Evolutionary conservation across 1,140 invertebrate species (phyloP).

Genomic region (Microplitis mediator): DNA sequence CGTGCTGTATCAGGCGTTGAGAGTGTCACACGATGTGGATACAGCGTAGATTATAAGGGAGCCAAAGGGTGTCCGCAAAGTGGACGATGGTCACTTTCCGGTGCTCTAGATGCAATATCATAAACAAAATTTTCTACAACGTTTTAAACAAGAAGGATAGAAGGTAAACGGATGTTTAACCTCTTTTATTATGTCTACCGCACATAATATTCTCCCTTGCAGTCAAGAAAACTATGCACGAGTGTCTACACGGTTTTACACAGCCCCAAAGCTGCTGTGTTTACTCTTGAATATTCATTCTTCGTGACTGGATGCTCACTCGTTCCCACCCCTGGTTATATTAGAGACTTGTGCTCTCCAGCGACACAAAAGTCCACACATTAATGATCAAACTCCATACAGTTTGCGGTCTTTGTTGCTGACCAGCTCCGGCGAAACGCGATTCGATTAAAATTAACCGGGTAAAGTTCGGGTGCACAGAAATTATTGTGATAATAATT

Average conservation of each 20-base stretch:
- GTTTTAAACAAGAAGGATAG: not conserved
- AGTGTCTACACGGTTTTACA: not conserved
- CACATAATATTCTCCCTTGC: no score
- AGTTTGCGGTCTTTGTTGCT: not conserved
- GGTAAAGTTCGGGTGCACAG: no score
- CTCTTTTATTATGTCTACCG: not conserved
- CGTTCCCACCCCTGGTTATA: not conserved
- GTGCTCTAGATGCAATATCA: conserved; percentile 47
- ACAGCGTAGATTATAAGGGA: conserved; percentile 43
- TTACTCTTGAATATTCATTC: conserved; percentile 41
- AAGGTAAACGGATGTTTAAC: not conserved
- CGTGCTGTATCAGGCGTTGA: conserved; percentile 51
- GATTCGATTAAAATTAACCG: no score
- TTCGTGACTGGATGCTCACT: conserved; percentile 19
- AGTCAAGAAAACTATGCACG: not conserved
- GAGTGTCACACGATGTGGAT: conserved; percentile 30
- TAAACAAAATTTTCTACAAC: conserved; percentile 40
- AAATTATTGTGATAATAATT: no score
- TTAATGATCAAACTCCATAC: not conserved
- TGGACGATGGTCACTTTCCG: conserved; percentile 47
- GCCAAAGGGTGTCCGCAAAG: conserved; percentile 1
- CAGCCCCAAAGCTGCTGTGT: conserved; percentile 19
- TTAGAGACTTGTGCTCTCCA: not conserved
- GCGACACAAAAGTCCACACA: conserved; percentile 1
- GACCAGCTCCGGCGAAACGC: not conserved